Evolutionary conservation across 2,888 invertebrate species (phyloP).

Genomic region (Chesias legatella): DNA sequence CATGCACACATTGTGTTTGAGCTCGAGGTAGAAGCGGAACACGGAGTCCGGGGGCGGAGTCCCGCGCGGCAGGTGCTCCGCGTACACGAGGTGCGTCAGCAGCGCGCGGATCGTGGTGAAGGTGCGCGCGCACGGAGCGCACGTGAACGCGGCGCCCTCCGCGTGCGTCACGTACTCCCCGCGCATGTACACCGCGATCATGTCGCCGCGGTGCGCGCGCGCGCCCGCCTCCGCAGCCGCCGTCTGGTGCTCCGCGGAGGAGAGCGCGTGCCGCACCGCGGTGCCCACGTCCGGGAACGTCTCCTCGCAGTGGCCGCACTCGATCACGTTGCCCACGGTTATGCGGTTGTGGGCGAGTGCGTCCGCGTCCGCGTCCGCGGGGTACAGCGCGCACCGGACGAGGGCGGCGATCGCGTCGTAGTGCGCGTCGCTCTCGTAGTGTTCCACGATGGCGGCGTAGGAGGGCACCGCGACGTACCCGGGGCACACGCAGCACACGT

Average conservation of each 20-base stretch:
- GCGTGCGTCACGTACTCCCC: slow-evolving; percentile 62
- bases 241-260: slow-evolving; percentile 57
- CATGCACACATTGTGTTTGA: slow-evolving; percentile 71
- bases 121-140: slow-evolving; percentile 51
- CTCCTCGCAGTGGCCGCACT: slow-evolving; percentile 53
- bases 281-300: slow-evolving; percentile 45
- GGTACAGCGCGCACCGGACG: slow-evolving; percentile 52
- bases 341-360: slow-evolving; percentile 51
- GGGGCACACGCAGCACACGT: slow-evolving; percentile 64
- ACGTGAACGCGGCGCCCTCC: slow-evolving; percentile 60
- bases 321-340: slow-evolving; percentile 32
- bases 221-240: slow-evolving; percentile 46
- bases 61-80: slow-evolving; percentile 56
- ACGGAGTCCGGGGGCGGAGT: slow-evolving; percentile 60
- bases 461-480: slow-evolving; percentile 60
- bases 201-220: slow-evolving; percentile 54
- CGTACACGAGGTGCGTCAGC: slow-evolving; percentile 61
- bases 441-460: slow-evolving; percentile 65
- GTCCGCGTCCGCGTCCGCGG: too few species aligned
- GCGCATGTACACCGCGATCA: slow-evolving; percentile 68
- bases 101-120: slow-evolving; percentile 65
- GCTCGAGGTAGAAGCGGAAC: slow-evolving; percentile 68
- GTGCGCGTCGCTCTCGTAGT: slow-evolving; percentile 61
- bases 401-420: slow-evolving; percentile 58
- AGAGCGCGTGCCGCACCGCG: slow-evolving; percentile 52